Percentiles rank a stretch among this genome's conserved stretches.
phyloP scores from a whole-genome alignment of 2,113 vertebrate species.

The Panurus biarmicus region DNA sequence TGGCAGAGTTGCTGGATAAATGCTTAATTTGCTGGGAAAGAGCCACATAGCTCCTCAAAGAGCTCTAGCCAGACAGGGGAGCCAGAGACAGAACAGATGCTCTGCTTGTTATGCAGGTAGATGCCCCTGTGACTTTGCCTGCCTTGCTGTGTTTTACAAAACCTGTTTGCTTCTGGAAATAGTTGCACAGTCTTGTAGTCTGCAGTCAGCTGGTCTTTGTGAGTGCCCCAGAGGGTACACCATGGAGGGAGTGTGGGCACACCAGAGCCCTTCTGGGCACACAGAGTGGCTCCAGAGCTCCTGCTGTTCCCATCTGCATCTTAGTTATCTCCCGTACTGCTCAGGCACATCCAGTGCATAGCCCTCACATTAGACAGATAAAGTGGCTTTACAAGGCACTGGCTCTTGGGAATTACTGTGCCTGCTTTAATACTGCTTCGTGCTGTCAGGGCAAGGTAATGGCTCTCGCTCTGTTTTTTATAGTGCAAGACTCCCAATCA shows the following conservation, averaged over 20 bases:
- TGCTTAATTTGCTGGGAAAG: neutral
- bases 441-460: slow-evolving; percentile 11
- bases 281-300: neutral
- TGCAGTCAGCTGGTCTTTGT: neutral
- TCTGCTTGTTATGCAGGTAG: neutral
- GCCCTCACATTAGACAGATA: neutral
- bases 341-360: neutral
- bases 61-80: neutral
- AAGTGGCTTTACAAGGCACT: neutral
- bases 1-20: neutral
- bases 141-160: neutral
- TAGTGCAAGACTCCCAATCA: neutral
- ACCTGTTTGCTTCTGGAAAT: neutral
- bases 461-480: neutral
- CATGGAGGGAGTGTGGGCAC: neutral
- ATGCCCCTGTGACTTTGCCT: neutral
- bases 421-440: neutral
- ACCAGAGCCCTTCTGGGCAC: neutral
- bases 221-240: neutral
- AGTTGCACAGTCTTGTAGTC: neutral
- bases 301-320: neutral
- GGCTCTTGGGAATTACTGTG: slow-evolving; percentile 6
- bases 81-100: neutral
- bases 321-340: accelerated
- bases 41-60: neutral